Evolutionary conservation across 2,888 invertebrate genomes (phyloP), one percentile per base, ranked within the genome.

Genomic region (Nemurella pictetii): DNA sequence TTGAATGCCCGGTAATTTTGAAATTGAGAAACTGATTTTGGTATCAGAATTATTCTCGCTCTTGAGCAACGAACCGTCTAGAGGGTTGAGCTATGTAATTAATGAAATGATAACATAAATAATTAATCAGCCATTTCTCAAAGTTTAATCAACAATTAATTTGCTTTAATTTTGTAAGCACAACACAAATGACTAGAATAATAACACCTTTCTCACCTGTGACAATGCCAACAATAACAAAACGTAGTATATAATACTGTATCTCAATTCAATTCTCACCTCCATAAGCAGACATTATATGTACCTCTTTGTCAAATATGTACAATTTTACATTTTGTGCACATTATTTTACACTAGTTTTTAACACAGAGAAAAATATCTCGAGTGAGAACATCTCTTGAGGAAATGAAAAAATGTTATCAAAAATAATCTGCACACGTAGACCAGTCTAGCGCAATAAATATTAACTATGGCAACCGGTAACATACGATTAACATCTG

Each of bases 171-270:
- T 72, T 82, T 72, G 82, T 72, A 55, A 82, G 82, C 82, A 82
- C 55, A 72, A 82, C 82, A 82, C 82, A 82, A 82, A 82, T 82
- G 82, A 82, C 82, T 82, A 82, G 82, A 82, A 72, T 82, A 26
- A 82, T 55, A 82, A 82, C 82, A 27, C 82, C n/a, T 82, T n/a
- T 28, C 80, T 72, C 82, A 82, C 82, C 55, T 55, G 82, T 72
- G 82, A 82, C 82, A 82, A 55, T 82, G 28, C 72, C 82, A 82
- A 82, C 82, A 82, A 72, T 82, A 55, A 82, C 29, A 72, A 72
- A 72, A 82, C 20, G n/a, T n/a, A 29, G 26, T 78, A 78, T 72
- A 72, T 82, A 82, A 82, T 82, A 82, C 82, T 82, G 82, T 72
- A 28, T 29, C 32, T 26, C 25, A 81, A 81, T n/a, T 26, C 25